Percentiles rank a stretch among this genome's conserved stretches.
phyloP scores from a whole-genome alignment of 2,797 vertebrate genomes.

The Hoplostethus atlanticus region DNA sequence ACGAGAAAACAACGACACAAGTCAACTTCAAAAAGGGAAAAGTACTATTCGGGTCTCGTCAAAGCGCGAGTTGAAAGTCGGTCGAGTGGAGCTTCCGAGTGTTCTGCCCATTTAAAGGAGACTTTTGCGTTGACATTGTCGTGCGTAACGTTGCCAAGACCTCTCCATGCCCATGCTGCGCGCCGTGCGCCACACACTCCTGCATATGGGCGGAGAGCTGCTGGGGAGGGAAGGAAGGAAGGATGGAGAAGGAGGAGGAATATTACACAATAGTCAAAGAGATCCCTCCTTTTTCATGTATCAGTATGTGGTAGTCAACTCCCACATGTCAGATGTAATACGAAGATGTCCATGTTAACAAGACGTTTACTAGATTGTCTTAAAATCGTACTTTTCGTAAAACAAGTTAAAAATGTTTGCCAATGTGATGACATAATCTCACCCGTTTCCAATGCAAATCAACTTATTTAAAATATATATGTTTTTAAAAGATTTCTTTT shows the following conservation, averaged over 20 bases:
- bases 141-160: conserved; percentile 71
- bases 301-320: not conserved
- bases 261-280: conserved; percentile 30
- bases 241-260: conserved; percentile 59
- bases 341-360: conserved; percentile 11
- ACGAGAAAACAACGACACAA: not conserved
- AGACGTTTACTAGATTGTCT: not conserved
- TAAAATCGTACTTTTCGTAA: not conserved
- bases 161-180: conserved; percentile 66
- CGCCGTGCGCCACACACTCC: conserved; percentile 44
- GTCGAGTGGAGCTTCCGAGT: not conserved
- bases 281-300: not conserved
- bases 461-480: not conserved
- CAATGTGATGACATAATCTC: not conserved
- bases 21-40: not conserved
- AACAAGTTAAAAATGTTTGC: not conserved
- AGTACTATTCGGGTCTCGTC: not conserved
- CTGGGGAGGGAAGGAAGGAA: conserved; percentile 20
- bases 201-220: conserved; percentile 54
- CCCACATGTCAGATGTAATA: conserved; percentile 14
- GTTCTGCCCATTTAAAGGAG: conserved; percentile 15
- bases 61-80: conserved; percentile 23
- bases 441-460: not conserved
- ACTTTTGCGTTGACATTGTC: conserved; percentile 20
- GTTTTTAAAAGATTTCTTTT: not conserved